Conservation (phyloP, 2,113 vertebrate genomes). For the Bubalus kerabau region DNA sequence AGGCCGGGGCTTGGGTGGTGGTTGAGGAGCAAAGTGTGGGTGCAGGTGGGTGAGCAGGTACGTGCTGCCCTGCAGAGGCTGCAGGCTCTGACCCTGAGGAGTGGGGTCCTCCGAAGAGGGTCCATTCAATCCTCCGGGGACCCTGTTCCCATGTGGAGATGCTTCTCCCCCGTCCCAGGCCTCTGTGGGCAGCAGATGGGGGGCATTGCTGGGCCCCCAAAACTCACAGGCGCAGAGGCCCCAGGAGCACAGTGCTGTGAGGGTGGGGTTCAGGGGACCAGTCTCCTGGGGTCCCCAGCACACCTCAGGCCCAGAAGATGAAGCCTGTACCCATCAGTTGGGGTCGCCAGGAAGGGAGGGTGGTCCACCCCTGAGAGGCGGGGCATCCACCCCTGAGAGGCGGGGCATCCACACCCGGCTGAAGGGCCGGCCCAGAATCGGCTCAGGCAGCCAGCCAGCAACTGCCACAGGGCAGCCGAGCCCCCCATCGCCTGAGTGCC, state of each 20-base stretch:
- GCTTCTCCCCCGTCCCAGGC: not conserved
- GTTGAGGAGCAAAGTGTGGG: not conserved
- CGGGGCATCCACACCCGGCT: not conserved
- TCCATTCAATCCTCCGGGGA: not conserved
- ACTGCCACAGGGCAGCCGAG: fast-evolving
- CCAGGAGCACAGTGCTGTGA: not conserved
- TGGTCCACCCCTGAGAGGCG: not conserved
- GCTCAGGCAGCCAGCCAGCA: not conserved
- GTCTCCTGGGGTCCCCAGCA: not conserved
- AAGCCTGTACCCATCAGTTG: not conserved
- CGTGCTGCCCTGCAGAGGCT: not conserved
- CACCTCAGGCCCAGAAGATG: not conserved
- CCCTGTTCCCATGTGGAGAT: not conserved
- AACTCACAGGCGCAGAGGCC: not conserved
- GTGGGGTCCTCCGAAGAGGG: not conserved
- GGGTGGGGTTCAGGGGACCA: not conserved
- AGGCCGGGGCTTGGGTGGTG: not conserved
- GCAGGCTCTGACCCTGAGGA: not conserved
- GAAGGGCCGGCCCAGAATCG: not conserved
- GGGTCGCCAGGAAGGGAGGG: not conserved
- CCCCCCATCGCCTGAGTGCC: not conserved
- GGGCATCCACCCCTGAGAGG: not conserved
- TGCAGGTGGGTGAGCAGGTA: not conserved
- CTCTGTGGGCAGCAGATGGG: not conserved
- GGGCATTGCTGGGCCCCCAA: not conserved